Conservation (phyloP, 35 echinoderm and acorn worm genomes). For the Anneissia japonica region DNA sequence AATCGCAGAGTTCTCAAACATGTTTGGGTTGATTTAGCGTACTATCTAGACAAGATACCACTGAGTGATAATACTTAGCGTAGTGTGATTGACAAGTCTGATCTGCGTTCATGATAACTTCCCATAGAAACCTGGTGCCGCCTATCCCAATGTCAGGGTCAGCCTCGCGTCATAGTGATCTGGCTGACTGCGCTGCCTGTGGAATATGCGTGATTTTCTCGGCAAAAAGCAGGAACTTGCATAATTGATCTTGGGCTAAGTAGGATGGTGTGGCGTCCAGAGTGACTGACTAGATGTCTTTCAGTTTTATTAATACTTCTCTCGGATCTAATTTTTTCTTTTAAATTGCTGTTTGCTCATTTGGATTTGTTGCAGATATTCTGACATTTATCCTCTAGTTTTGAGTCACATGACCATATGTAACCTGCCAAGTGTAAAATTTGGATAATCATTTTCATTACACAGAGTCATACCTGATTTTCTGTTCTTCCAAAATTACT, state of each 20-base stretch:
- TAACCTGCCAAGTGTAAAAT: too few relatives aligned
- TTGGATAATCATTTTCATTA: too few relatives aligned
- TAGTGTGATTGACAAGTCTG: not conserved
- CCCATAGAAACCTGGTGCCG: not conserved
- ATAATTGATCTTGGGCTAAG: not conserved
- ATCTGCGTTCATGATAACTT: not conserved
- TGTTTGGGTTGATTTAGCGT: too few relatives aligned
- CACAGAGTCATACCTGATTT: too few relatives aligned
- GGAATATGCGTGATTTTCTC: not conserved
- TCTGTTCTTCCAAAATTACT: too few relatives aligned
- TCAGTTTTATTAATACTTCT: not conserved
- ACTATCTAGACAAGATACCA: not conserved
- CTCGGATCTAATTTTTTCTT: too few relatives aligned
- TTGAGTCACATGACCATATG: too few relatives aligned
- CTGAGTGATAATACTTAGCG: not conserved
- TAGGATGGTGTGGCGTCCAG: not conserved
- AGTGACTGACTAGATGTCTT: not conserved
- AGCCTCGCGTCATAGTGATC: not conserved
- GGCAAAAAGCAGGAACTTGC: not conserved
- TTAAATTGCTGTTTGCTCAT: too few relatives aligned
- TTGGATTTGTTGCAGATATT: too few relatives aligned
- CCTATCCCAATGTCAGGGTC: not conserved
- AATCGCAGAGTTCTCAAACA: too few relatives aligned
- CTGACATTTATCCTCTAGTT: too few relatives aligned
- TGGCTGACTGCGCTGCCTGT: not conserved